Evolutionary conservation across 2,113 vertebrate species (phyloP).

Genomic region (Platichthys flesus): DNA sequence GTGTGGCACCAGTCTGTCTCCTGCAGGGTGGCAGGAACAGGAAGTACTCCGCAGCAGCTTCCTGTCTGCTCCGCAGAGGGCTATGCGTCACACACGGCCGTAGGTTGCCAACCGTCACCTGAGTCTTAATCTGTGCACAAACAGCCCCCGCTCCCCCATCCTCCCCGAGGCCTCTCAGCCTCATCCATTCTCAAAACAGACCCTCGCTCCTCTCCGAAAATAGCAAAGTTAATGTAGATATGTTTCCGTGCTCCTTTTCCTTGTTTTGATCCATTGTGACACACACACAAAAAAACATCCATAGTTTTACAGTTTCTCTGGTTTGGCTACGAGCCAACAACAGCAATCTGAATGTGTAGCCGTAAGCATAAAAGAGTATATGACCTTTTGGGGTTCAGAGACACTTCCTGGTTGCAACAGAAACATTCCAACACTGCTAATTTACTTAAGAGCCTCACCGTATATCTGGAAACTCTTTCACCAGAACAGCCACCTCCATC

Average conservation of each 20-base stretch:
- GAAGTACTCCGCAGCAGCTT: conserved; percentile 82
- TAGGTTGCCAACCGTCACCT: conserved; percentile 73
- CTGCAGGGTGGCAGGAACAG: conserved; percentile 80
- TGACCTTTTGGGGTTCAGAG: conserved; percentile 33
- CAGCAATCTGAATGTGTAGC: conserved; percentile 61
- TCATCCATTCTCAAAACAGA: conserved; percentile 71
- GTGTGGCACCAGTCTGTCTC: conserved; percentile 84
- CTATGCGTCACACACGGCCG: conserved; percentile 69
- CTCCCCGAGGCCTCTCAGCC: conserved; percentile 41
- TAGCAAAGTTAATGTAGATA: conserved; percentile 73
- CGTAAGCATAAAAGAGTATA: conserved; percentile 62
- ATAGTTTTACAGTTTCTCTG: conserved; percentile 26
- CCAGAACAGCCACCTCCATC: conserved; percentile 91
- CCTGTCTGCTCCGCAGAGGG: conserved; percentile 72
- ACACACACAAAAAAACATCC: conserved; percentile 40
- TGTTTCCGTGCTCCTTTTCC: conserved; percentile 70
- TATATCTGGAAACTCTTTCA: conserved; percentile 90
- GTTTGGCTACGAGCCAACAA: conserved; percentile 46
- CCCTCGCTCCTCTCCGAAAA: conserved; percentile 63
- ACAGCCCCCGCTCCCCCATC: conserved; percentile 42
- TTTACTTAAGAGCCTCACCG: conserved; percentile 80
- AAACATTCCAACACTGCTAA: conserved; percentile 15
- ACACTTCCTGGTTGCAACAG: conserved; percentile 45
- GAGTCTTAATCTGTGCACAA: conserved; percentile 69
- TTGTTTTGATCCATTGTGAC: conserved; percentile 78